Percentiles rank a stretch among this genome's conserved stretches.
phyloP scores from a whole-genome alignment of 1,140 invertebrate species.

The Leptinotarsa defecta region DNA sequence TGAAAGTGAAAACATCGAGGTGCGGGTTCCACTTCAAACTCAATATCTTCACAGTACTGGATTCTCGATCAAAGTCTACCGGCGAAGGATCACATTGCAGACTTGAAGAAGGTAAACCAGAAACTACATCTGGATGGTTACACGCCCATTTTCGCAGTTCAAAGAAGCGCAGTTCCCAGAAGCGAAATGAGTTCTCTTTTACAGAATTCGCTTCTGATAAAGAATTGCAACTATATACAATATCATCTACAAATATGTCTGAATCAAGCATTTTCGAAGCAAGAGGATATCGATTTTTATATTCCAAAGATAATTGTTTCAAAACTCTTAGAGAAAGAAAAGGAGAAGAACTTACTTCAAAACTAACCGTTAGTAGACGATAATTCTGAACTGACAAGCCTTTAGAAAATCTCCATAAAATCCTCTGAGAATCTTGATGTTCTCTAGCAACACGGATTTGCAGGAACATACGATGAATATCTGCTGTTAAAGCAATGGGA shows the following conservation, averaged over 20 bases:
- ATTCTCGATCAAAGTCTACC: not conserved
- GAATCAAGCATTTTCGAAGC: not conserved
- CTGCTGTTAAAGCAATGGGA: not conserved
- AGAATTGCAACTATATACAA: not conserved
- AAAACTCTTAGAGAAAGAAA: not conserved
- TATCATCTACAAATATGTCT: not conserved
- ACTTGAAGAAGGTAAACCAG: not conserved
- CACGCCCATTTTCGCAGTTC: not conserved
- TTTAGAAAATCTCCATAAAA: not conserved
- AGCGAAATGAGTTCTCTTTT: not conserved
- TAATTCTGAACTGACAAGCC: not conserved
- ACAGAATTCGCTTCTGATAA: not conserved
- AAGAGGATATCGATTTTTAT: not conserved
- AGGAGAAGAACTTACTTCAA: not conserved
- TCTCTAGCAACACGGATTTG: not conserved
- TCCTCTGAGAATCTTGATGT: not conserved
- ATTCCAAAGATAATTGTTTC: not conserved
- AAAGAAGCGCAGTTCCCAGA: not conserved
- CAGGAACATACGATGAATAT: not conserved
- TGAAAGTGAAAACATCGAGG: not conserved
- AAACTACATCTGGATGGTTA: not conserved
- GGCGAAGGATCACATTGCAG: not conserved
- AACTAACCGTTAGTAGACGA: not conserved
- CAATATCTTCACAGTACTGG: not conserved
- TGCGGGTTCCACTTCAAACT: not conserved